Base-by-base conservation (phyloP, 2,113 vertebrate genomes). In the Cebidichthys violaceus region DNA sequence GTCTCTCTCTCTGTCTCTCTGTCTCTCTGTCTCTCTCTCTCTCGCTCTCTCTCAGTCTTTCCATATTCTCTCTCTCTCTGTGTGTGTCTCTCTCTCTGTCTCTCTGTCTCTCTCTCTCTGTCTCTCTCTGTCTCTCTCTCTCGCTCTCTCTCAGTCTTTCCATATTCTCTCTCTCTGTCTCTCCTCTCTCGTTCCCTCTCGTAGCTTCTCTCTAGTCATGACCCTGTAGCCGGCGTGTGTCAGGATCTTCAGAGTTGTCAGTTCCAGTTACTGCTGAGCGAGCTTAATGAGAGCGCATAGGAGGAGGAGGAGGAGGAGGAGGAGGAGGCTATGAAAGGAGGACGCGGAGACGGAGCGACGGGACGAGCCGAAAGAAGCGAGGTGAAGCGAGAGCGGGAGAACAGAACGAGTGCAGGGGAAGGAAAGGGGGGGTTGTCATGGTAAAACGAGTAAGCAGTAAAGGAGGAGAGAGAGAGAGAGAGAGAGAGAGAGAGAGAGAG, bases 261-360 rank as follows among this genome's bases (percentile, higher is more conserved):
- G 87, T 83, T 90, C 80, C 84, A 83, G 75, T 92, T 93, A 90
- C 82, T 90, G 90, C 90, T 91, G 90, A 93, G 86, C 77, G 74
- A 89, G 85, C 90, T 89, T 94, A 94, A 94, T 92, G 91, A 92
- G 90, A 89, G 70, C 60, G 54, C 87, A 81, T 59, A 47, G 62
- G 67, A 78, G 75, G 79, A n/a, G n/a, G n/a, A n/a, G n/a, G n/a
- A 57, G 74, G 52, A 47, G 62, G 67, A 78, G 75, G 79, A 47
- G 62, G 67, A 78, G 75, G 79, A 57, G 74, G 52, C 45, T 27
- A 79, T 52, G 74, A 75, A 81, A 83, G 50, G 70, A 83, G 22
- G 70, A 74, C 78, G 59, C 1, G 47, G 61, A 81, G 62, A 82
- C 24, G 31, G 43, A 33, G 72, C 76, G 62, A 67, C 11, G 73